Evolutionary conservation across 1,140 invertebrate genomes (phyloP).

Genomic region (Diploscapter pachys): DNA sequence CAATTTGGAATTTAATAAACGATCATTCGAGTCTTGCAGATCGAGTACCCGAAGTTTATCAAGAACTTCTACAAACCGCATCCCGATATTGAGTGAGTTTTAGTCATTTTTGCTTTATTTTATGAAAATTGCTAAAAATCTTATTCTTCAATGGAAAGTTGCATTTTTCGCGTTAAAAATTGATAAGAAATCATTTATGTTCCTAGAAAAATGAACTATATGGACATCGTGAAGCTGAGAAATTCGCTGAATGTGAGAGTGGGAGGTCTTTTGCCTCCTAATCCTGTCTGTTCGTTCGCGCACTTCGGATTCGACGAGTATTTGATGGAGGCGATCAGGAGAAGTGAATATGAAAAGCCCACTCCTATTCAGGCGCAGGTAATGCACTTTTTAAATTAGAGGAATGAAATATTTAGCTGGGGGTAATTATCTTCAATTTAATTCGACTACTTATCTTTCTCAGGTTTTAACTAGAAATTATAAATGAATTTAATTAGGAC

Average conservation of each 20-base stretch:
- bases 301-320: slow-evolving; percentile 94
- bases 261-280: slow-evolving; percentile 63
- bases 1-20: too few species aligned
- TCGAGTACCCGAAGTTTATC: slow-evolving; percentile 80
- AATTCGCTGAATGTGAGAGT: background rate
- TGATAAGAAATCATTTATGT: slow-evolving; percentile 74
- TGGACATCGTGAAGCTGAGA: background rate
- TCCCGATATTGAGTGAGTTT: slow-evolving; percentile 75
- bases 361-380: slow-evolving; percentile 70
- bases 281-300: slow-evolving; percentile 88
- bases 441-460: background rate
- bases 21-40: slow-evolving; percentile 59
- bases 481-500: background rate
- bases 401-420: background rate
- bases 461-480: background rate
- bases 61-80: slow-evolving; percentile 94
- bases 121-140: too few species aligned
- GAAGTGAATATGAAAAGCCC: slow-evolving; percentile 77
- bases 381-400: background rate
- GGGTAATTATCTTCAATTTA: background rate
- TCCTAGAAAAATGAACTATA: slow-evolving; percentile 69
- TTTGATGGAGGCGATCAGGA: slow-evolving; percentile 71
- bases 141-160: too few species aligned
- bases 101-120: slow-evolving; percentile 6
- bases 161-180: too few species aligned